These are phyloP conservation scores for Centropus unirufus DNA, from an alignment of 2,113 vertebrate genomes.

Conservation along the genomic window DNA sequence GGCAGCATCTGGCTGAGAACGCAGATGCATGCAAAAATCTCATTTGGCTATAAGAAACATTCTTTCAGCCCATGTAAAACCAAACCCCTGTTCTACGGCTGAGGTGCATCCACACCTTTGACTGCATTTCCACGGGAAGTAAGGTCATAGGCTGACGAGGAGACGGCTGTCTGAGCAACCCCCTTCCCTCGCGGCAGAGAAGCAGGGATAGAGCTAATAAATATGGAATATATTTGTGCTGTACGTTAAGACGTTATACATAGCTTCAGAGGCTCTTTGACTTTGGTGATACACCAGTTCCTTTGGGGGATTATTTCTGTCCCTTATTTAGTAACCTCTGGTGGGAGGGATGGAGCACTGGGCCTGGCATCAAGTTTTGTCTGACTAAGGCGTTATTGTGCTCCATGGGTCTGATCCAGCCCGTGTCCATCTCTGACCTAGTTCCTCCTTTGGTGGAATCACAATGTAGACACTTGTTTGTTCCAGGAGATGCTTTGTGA, in stretches of 20 bases:
- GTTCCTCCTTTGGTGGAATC: background rate
- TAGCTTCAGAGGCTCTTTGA: slow-evolving; percentile 10
- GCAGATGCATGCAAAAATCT: slow-evolving; percentile 32
- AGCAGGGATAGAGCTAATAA: slow-evolving; percentile 2
- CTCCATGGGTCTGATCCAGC: background rate
- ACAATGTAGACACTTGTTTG: background rate
- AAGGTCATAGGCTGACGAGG: background rate
- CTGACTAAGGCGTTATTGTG: slow-evolving; percentile 2
- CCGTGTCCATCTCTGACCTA: background rate
- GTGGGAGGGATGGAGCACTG: background rate
- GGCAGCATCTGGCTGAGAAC: slow-evolving; percentile 34
- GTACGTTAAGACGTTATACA: background rate
- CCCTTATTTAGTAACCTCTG: background rate
- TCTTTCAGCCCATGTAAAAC: slow-evolving; percentile 5
- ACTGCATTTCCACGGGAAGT: background rate
- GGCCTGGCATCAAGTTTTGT: background rate
- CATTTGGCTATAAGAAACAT: background rate
- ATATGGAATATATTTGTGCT: background rate
- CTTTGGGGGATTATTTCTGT: background rate
- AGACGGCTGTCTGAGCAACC: background rate
- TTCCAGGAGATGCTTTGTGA: background rate
- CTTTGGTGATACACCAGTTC: background rate
- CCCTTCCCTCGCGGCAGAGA: background rate
- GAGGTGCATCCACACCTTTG: background rate
- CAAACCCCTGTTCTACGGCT: background rate